Base-by-base conservation (phyloP, 2,888 invertebrate species). In the Chelonus formosanus region DNA sequence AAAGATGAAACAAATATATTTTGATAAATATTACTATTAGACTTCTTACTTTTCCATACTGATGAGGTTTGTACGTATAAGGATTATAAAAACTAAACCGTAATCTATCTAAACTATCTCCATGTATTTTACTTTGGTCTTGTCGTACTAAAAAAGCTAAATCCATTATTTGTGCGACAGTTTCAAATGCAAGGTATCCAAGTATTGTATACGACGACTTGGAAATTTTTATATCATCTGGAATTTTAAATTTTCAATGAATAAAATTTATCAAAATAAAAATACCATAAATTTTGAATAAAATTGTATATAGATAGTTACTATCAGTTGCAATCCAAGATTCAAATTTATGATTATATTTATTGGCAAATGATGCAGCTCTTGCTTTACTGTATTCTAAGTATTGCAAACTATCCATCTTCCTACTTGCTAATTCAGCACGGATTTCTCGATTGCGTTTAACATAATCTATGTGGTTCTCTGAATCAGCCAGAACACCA, bases 161-260 rank as follows among this genome's bases (percentile, higher is more conserved):
- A 84, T 96, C 96, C 2, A 94, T 90, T 65, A 96, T 90, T 80
- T 95, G 92, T 0, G 96, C 96, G 5, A 97, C 92, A 0, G 94
- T 94, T 85, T 97, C 96, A 81, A 94, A 94, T 0, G 95, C 95
- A 72, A 96, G 86, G 80, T 95, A 96, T 55, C 92, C 90, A 69
- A 97, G 83, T 3, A 96, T 90, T 78, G 93, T 92, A 75, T 93
- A 85, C 0, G 92, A 93, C 57, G 89, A 85, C 20, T 86, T 84
- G 0, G 88, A 85, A 57, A 92, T 86, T 52, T 86, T 88, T 31
- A 90, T 80, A 70, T 91, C 90, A 44, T 74, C 83, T 83, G 54
- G 6, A 40, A 40, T 35, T 48, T 34, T 20, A 44, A n/a, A n/a
- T 40, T 34, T 40, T 40, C 7, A 4, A 20, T 31, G 3, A 31